Evolutionary conservation across 2,113 vertebrate species (phyloP).

Genomic region (Orycteropus afer): DNA sequence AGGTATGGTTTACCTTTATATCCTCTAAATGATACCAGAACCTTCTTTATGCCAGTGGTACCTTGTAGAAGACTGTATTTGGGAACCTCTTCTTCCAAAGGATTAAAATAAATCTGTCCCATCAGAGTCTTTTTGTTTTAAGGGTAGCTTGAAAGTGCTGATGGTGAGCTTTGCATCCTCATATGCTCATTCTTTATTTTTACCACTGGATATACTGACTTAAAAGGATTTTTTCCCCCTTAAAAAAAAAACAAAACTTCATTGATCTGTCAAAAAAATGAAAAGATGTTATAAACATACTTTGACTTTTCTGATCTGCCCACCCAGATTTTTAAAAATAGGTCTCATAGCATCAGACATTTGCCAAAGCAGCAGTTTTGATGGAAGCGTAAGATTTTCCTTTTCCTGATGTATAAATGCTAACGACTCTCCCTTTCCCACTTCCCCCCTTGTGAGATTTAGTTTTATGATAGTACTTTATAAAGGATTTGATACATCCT

Average conservation of each 20-base stretch:
- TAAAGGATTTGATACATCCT: background rate
- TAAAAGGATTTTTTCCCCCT: background rate
- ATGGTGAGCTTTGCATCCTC: slow-evolving; percentile 16
- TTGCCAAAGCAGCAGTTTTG: slow-evolving; percentile 53
- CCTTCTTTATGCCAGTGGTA: background rate
- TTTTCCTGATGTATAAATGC: background rate
- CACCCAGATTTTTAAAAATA: slow-evolving; percentile 50
- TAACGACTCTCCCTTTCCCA: background rate
- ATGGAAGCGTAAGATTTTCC: background rate
- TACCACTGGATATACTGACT: slow-evolving; percentile 49
- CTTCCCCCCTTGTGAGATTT: slow-evolving; percentile 1
- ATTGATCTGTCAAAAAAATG: slow-evolving; percentile 72
- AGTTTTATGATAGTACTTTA: background rate
- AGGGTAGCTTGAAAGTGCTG: slow-evolving; percentile 66
- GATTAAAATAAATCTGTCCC: slow-evolving; percentile 69
- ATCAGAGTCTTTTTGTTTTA: slow-evolving; percentile 67
- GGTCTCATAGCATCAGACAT: slow-evolving; percentile 32
- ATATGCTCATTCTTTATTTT: slow-evolving; percentile 66
- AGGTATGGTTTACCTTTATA: background rate
- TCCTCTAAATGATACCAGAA: background rate
- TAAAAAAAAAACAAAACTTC: background rate
- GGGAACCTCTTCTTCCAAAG: background rate
- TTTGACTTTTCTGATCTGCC: slow-evolving; percentile 30
- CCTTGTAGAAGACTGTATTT: background rate
- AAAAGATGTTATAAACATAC: slow-evolving; percentile 67